Percentiles rank a stretch among this genome's conserved stretches.
Conservation (phyloP, 2,113 vertebrate genomes). For the Zosterops lateralis region DNA sequence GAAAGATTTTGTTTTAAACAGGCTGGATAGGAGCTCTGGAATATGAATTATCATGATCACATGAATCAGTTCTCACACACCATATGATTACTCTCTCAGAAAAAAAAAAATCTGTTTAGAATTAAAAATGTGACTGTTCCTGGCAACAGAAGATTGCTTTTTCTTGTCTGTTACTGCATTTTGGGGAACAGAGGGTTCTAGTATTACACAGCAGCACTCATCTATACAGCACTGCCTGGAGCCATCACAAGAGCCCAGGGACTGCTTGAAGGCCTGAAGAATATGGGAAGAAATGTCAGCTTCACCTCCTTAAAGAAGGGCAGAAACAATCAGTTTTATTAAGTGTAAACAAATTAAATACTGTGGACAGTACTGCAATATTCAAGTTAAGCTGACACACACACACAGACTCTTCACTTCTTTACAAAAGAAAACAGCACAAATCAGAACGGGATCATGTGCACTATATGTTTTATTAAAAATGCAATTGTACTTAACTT, state of each 20-base stretch:
- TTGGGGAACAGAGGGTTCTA: neutral
- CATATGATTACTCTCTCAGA: neutral
- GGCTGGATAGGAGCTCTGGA: neutral
- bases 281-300: rapidly evolving
- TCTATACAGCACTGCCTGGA: neutral
- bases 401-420: neutral
- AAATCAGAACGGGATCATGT: neutral
- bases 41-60: neutral
- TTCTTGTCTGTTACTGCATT: neutral
- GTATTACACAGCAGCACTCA: neutral
- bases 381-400: neutral
- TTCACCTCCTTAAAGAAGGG: neutral
- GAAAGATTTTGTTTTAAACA: neutral
- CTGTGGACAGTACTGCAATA: neutral
- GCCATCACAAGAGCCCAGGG: neutral
- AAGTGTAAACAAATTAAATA: neutral
- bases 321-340: neutral
- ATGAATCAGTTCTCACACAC: neutral
- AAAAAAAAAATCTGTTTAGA: neutral
- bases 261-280: neutral
- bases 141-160: neutral
- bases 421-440: neutral
- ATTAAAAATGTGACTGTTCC: neutral
- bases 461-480: neutral
- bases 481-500: neutral